Conservation (phyloP, 2,797 vertebrate genomes). For the Psittacula derbiana region DNA sequence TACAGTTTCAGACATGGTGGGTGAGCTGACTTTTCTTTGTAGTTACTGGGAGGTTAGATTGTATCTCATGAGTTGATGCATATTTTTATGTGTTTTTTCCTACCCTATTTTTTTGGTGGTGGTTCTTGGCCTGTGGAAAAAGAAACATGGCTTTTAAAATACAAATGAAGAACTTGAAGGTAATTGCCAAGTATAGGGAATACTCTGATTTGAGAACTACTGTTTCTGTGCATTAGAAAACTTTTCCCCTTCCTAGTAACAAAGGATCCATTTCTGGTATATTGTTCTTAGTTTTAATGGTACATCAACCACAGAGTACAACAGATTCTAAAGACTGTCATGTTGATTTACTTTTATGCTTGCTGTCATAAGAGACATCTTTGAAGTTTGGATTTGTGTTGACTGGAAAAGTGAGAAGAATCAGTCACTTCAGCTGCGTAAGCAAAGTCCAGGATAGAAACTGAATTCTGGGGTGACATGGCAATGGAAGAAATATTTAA, state of each 20-base stretch:
- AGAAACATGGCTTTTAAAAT: conserved; percentile 4
- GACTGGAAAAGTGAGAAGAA: background rate
- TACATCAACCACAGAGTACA: background rate
- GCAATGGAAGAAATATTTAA: background rate
- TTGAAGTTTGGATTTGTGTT: background rate
- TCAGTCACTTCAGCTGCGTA: background rate
- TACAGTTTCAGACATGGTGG: background rate
- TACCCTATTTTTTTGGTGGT: background rate
- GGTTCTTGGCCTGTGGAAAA: conserved; percentile 9
- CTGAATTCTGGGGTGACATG: background rate
- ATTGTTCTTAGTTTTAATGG: background rate
- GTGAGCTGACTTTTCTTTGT: conserved; percentile 11
- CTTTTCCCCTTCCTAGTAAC: background rate
- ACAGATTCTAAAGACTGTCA: background rate
- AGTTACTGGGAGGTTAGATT: conserved; percentile 13
- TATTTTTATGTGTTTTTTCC: background rate
- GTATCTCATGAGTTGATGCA: background rate
- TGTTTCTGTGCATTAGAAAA: background rate
- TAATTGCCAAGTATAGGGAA: conserved; percentile 14
- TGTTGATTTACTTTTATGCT: background rate
- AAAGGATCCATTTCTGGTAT: background rate
- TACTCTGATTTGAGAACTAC: background rate
- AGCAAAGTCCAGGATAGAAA: background rate
- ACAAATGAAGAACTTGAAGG: background rate
- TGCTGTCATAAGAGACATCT: background rate